Conservation (phyloP, 2,113 vertebrate species). For the Stigmatopora argus region DNA sequence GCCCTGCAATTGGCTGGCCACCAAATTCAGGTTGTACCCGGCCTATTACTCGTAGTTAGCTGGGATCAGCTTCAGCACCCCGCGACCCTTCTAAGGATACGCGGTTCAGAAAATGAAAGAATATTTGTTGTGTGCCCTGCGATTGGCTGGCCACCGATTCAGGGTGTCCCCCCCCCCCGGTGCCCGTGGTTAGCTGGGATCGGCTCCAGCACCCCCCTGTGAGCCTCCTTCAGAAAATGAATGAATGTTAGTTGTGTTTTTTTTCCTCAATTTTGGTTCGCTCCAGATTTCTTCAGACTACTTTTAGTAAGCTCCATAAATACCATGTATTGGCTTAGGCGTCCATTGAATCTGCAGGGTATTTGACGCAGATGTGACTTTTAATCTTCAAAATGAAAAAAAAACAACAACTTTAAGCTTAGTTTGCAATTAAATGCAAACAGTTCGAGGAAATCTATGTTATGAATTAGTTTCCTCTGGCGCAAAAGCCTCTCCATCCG, state of each 20-base stretch:
- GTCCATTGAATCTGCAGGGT: slow-evolving; percentile 37
- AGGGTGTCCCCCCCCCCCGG: no score
- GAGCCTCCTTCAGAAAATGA: no score
- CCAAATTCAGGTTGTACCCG: no score
- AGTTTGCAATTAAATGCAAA: slow-evolving; percentile 31
- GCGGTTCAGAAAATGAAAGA: no score
- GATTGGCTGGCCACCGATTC: no score
- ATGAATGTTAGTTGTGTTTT: slow-evolving; percentile 8
- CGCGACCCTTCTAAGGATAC: no score
- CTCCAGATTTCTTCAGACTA: slow-evolving; percentile 46
- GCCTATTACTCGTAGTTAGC: no score
- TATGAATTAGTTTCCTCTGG: background rate
- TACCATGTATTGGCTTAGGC: slow-evolving; percentile 40
- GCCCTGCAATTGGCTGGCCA: no score
- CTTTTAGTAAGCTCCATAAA: slow-evolving; percentile 47
- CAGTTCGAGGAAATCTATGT: slow-evolving; percentile 25
- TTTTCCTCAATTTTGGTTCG: slow-evolving; percentile 29
- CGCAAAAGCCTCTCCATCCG: slow-evolving; percentile 1
- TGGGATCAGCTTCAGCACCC: no score
- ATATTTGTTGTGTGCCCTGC: no score
- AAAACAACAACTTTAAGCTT: slow-evolving; percentile 20
- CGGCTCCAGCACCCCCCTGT: background rate
- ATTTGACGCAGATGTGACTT: slow-evolving; percentile 52
- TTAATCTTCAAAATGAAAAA: slow-evolving; percentile 28
- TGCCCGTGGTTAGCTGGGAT: no score